phyloP scores from a whole-genome alignment of 2,888 invertebrate species.

The Stenoptilia bipunctidactyla region DNA sequence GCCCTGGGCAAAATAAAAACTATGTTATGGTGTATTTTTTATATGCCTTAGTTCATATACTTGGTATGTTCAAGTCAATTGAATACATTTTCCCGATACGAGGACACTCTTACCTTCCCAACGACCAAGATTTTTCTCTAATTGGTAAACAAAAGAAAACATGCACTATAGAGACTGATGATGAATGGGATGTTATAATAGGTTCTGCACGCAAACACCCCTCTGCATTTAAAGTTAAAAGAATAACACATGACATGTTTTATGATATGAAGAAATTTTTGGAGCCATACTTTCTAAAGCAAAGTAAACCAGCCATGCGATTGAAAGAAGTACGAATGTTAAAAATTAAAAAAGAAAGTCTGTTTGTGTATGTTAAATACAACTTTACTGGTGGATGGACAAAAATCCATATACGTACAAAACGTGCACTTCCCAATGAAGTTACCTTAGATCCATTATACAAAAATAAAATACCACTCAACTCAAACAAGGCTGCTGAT shows the following conservation, averaged over 20 bases:
- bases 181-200: slow-evolving; percentile 2
- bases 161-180: slow-evolving; percentile 6
- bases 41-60: slow-evolving; percentile 9
- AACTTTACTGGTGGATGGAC: slow-evolving; percentile 4
- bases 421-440: background rate
- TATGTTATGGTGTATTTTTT: slow-evolving; percentile 10
- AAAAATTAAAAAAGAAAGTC: slow-evolving; percentile 4
- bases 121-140: slow-evolving; percentile 11
- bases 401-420: slow-evolving; percentile 3
- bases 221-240: too few species aligned
- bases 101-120: slow-evolving; percentile 10
- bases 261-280: too few species aligned
- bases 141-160: slow-evolving; percentile 8
- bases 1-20: slow-evolving; percentile 11
- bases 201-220: too few species aligned
- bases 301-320: slow-evolving; percentile 3
- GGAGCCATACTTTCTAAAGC: background rate
- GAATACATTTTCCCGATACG: slow-evolving; percentile 11
- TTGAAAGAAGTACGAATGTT: slow-evolving; percentile 5
- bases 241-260: too few species aligned
- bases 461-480: too few species aligned
- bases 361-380: slow-evolving; percentile 1
- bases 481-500: too few species aligned
- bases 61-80: slow-evolving; percentile 6
- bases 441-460: background rate